phyloP scores from a whole-genome alignment of 2,113 vertebrate species.

The Hippocampus mohnikei region DNA sequence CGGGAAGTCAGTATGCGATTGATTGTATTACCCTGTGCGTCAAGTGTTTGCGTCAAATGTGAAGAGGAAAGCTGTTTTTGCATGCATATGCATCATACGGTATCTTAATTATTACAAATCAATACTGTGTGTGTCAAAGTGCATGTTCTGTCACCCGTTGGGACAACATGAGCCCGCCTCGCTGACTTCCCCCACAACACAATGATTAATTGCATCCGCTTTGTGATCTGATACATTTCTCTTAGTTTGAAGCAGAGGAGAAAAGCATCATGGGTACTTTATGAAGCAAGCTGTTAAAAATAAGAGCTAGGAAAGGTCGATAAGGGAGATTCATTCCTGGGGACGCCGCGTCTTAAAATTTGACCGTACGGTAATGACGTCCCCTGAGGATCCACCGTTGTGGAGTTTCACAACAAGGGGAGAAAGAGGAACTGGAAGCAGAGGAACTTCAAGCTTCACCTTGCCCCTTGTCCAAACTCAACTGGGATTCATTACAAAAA shows the following conservation, averaged over 20 bases:
- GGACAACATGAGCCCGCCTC: not conserved
- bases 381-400: constrained; percentile 63
- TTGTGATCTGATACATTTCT: constrained; percentile 1
- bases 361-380: constrained; percentile 73
- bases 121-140: constrained; percentile 11
- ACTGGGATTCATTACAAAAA: too few relatives aligned
- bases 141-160: not conserved
- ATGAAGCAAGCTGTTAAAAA: constrained; percentile 52
- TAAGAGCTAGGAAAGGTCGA: constrained; percentile 54
- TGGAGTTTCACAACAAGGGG: constrained; percentile 52
- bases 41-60: constrained; percentile 36
- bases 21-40: constrained; percentile 29
- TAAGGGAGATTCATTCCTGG: constrained; percentile 54
- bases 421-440: constrained; percentile 50
- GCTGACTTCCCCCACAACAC: not conserved
- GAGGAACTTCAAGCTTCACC: not conserved
- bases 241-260: constrained; percentile 27
- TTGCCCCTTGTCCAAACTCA: too few relatives aligned
- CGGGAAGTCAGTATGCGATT: constrained; percentile 33
- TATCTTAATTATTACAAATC: constrained; percentile 32
- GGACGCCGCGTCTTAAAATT: constrained; percentile 61
- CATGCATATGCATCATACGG: not conserved
- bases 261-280: constrained; percentile 33
- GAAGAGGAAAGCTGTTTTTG: constrained; percentile 30
- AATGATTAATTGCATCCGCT: constrained; percentile 1